These are phyloP conservation scores for Archocentrus centrarchus DNA, from an alignment of 2,113 vertebrate species.

Conservation along the genomic window DNA sequence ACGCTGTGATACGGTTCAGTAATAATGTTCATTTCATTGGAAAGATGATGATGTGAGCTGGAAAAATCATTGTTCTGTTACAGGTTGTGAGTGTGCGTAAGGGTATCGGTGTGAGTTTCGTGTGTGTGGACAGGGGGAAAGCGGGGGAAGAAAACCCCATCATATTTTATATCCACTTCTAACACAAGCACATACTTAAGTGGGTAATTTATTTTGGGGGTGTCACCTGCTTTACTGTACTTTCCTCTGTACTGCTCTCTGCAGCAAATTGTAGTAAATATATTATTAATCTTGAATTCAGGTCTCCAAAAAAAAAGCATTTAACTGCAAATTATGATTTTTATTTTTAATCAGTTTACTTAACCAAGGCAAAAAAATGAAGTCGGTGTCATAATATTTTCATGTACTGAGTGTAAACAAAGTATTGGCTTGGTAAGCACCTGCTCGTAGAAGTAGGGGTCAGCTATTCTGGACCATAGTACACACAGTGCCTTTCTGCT, in stretches of 20 bases:
- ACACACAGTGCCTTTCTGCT: constrained; percentile 40
- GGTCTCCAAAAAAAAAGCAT: background rate
- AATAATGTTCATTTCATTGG: background rate
- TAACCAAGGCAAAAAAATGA: background rate
- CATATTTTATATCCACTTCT: constrained; percentile 30
- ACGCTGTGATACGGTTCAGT: background rate
- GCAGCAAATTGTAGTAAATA: background rate
- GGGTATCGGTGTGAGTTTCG: background rate
- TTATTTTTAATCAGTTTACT: background rate
- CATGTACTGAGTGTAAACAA: background rate
- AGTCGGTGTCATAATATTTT: background rate
- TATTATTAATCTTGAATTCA: background rate
- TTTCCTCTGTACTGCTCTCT: background rate
- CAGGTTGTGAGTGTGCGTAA: background rate
- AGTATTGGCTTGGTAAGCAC: constrained; percentile 40
- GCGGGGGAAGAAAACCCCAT: background rate
- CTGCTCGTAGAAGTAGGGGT: constrained; percentile 36
- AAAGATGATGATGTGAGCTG: constrained; percentile 20
- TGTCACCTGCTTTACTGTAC: constrained; percentile 16
- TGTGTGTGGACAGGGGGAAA: constrained; percentile 6
- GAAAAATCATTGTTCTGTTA: background rate
- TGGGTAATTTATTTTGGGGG: constrained; percentile 32
- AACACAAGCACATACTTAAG: constrained; percentile 23
- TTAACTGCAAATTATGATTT: background rate
- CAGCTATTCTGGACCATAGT: constrained; percentile 58